Evolutionary conservation across 2,797 vertebrate genomes (phyloP).

Genomic region (Acanthornis magna): DNA sequence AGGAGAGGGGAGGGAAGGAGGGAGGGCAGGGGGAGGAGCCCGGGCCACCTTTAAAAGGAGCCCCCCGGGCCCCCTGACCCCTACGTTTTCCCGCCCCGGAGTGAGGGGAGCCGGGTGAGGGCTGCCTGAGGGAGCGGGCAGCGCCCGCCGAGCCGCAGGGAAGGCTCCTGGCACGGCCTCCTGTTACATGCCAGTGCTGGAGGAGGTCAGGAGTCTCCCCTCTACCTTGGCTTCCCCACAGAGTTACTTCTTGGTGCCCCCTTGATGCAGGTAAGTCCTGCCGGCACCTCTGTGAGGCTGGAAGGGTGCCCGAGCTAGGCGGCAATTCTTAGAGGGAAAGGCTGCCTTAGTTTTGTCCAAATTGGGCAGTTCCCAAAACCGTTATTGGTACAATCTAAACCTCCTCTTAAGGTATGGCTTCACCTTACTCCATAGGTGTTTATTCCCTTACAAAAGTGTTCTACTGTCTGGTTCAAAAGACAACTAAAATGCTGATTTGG

Average conservation of each 20-base stretch:
- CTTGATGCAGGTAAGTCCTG: not conserved
- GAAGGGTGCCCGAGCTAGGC: not conserved
- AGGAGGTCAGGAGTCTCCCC: not conserved
- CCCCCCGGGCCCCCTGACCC: not conserved
- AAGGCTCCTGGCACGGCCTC: not conserved
- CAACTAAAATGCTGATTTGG: not conserved
- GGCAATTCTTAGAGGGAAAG: accelerated
- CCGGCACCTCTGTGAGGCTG: not conserved
- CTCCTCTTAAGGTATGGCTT: accelerated
- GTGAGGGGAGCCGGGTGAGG: accelerated
- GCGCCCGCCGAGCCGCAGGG: accelerated
- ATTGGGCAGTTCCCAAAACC: accelerated
- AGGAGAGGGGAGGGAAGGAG: not conserved
- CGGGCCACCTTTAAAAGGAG: not conserved
- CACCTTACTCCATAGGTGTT: accelerated
- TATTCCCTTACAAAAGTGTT: not conserved
- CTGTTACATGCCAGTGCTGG: not conserved
- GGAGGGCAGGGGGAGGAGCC: not conserved
- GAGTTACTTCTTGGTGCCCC: no score
- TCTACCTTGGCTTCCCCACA: accelerated
- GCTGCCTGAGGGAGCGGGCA: accelerated
- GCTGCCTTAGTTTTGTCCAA: not conserved
- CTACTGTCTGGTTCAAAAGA: accelerated
- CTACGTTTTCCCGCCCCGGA: no score
- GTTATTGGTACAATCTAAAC: accelerated